Evolutionary conservation across 2,113 vertebrate genomes (phyloP), one percentile per base, ranked within the genome.

Genomic region (Cephalopterus ornatus): DNA sequence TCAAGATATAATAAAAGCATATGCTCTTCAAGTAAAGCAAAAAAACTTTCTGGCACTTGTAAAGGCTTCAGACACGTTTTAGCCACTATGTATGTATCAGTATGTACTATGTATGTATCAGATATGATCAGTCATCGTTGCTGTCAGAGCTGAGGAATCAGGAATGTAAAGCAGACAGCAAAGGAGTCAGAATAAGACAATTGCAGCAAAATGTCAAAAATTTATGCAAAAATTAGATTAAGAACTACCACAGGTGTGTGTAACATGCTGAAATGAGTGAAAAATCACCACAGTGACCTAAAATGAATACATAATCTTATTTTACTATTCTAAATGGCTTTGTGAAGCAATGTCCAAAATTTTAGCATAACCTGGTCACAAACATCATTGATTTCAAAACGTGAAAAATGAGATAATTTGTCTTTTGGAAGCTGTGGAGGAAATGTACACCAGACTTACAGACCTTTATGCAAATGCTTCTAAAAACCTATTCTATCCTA

Each of bases 141-240:
- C 37, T 94, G 56, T 83, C 82, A 72, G 47, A 67, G 59, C 32
- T 17, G 19, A 88, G 50, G 46, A 79, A 68, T n/a, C 8, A 4
- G 35, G 37, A 92, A 82, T 20, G 44, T 56, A 71, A 72, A 88
- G 52, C 33, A 93, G 41, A 59, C 15, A 85, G 49, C 46, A 58
- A 58, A 77, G 47, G 17, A 94, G 28, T 76, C 66, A 67, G 30
- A 76, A 68, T n/a, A 26, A 62, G 92, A 52, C 27, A 91, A 32
- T 44, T 81, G 61, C n/a, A 84, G 52, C 49, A 72, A 67, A 71
- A 24, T 85, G 68, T 56, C 52, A 92, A 81, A 91, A 94, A 74
- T 61, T 11, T 92, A 33, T 84, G 73, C 73, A 90, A 93, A 95
- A 95, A 66, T 33, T 67, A 82, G 67, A 78, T 92, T 95, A 92